Conservation (phyloP, 2,113 vertebrate species). For the Pelmatolapia mariae region DNA sequence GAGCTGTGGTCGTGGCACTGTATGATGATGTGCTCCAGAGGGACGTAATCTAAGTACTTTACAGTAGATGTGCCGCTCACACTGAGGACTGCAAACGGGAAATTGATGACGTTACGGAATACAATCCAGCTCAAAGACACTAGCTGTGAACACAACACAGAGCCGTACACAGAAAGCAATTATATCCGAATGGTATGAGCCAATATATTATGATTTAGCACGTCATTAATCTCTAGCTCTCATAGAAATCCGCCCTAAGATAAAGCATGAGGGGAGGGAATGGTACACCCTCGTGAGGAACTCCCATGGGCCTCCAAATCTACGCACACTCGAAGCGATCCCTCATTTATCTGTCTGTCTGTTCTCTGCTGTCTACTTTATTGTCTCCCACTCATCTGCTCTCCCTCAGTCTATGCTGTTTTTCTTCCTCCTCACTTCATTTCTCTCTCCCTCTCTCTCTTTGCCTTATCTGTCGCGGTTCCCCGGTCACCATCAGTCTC, state of each 20-base stretch:
- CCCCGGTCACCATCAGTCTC: not conserved
- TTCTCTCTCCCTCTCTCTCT: not conserved
- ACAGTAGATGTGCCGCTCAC: not conserved
- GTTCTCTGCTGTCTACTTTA: slow-evolving; percentile 4
- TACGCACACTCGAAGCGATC: slow-evolving; percentile 23
- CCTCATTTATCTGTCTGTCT: slow-evolving; percentile 25
- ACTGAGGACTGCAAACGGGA: not conserved
- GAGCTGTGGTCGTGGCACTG: not conserved
- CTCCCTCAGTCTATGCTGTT: not conserved
- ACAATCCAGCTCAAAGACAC: not conserved
- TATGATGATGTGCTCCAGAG: not conserved
- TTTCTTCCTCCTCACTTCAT: not conserved
- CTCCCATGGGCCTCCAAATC: slow-evolving; percentile 34
- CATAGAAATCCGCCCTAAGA: slow-evolving; percentile 19
- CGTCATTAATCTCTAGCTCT: slow-evolving; percentile 45
- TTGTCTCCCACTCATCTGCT: slow-evolving; percentile 15
- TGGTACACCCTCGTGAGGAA: not conserved
- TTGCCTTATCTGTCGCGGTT: not conserved
- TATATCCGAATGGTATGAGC: not conserved
- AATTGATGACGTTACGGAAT: not conserved
- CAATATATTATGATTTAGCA: slow-evolving; percentile 27
- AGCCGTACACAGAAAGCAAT: not conserved
- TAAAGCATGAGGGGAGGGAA: not conserved
- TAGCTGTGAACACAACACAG: not conserved
- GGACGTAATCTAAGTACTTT: not conserved